phyloP scores from a whole-genome alignment of 1,140 invertebrate genomes.

The Dinothrombium tinctorium region DNA sequence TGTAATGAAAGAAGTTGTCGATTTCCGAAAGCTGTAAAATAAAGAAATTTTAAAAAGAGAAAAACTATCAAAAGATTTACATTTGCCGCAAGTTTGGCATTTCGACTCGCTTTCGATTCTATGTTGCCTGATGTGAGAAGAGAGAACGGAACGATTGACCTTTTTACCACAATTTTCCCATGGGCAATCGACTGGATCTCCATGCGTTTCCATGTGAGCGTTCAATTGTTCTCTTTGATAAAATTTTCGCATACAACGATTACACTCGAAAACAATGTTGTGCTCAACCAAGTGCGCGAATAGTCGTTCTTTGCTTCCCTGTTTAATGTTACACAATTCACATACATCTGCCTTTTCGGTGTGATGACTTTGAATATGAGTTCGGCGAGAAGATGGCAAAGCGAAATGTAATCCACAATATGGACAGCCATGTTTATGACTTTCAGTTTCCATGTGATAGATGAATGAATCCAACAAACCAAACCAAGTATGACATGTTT shows the following conservation, averaged over 20 bases:
- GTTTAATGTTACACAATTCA: conserved; percentile 12
- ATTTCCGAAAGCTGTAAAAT: conserved; percentile 13
- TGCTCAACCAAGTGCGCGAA: conserved; percentile 16
- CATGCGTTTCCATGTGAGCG: conserved; percentile 18
- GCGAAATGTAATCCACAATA: conserved; percentile 18
- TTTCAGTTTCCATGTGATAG: conserved; percentile 18
- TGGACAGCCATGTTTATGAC: conserved; percentile 16
- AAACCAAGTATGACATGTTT: conserved; percentile 18
- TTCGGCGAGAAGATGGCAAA: conserved; percentile 16
- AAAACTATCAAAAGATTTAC: conserved; percentile 3
- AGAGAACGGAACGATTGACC: conserved; percentile 16
- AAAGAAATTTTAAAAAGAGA: not conserved
- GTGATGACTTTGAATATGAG: conserved; percentile 17
- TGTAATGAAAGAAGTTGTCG: conserved; percentile 14
- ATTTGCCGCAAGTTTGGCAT: conserved; percentile 15
- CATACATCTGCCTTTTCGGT: conserved; percentile 13
- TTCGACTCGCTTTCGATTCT: conserved; percentile 17
- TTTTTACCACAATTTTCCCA: conserved; percentile 16
- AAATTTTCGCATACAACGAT: conserved; percentile 17
- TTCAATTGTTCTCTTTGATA: conserved; percentile 17
- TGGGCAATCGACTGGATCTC: conserved; percentile 15
- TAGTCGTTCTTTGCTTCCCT: conserved; percentile 6
- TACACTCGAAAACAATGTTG: conserved; percentile 17
- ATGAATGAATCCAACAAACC: conserved; percentile 17
- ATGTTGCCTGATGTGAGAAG: conserved; percentile 17